Percentiles rank a stretch among this genome's conserved stretches.
These are phyloP conservation scores for Myotis daubentonii DNA, from an alignment of 2,797 vertebrate genomes.

Conservation along the genomic window DNA sequence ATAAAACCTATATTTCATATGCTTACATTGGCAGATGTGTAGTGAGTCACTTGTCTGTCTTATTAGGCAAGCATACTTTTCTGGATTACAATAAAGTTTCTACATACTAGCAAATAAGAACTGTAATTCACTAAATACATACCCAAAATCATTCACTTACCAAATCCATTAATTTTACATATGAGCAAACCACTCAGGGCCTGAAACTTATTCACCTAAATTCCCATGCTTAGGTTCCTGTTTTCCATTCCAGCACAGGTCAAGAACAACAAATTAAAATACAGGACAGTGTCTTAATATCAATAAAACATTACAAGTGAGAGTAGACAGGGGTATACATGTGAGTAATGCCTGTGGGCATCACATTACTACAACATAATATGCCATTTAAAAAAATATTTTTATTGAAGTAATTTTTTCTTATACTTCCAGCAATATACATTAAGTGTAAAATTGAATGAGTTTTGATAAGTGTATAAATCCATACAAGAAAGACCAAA, in stretches of 20 bases:
- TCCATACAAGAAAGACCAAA: neutral
- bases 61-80: neutral
- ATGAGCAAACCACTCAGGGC: neutral
- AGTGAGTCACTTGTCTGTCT: neutral
- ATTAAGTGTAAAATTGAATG: neutral
- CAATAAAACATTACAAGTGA: conserved; percentile 39
- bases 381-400: neutral
- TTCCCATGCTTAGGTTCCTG: neutral
- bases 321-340: neutral
- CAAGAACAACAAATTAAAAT: conserved; percentile 55
- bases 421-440: neutral
- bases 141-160: conserved; percentile 29
- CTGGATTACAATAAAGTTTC: neutral
- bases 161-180: neutral
- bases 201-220: conserved; percentile 9
- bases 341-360: neutral
- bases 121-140: conserved; percentile 1
- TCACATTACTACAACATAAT: neutral
- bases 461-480: conserved; percentile 51
- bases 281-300: neutral
- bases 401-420: conserved; percentile 9
- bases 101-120: neutral
- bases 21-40: neutral
- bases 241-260: neutral
- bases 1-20: neutral